Evolutionary conservation across 2,113 vertebrate species (phyloP).

Genomic region (Opisthocomus hoazin): DNA sequence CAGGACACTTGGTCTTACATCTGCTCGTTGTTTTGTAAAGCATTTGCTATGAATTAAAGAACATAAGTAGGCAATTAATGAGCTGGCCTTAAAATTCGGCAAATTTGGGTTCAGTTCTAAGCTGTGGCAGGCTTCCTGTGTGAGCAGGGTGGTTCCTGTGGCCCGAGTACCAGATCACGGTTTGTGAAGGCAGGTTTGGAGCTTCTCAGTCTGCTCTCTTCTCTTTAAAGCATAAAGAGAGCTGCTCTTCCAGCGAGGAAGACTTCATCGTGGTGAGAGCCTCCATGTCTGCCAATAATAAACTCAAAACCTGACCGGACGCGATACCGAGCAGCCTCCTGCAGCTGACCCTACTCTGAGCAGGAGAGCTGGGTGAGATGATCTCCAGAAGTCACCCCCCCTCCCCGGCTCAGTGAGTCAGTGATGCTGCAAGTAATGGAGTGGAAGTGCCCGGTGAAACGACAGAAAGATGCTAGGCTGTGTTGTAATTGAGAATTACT

Average conservation of each 20-base stretch:
- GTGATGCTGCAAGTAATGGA: background rate
- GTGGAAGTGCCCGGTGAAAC: background rate
- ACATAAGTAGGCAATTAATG: background rate
- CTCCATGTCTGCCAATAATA: background rate
- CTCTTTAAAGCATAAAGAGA: background rate
- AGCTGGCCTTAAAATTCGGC: background rate
- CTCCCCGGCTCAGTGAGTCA: background rate
- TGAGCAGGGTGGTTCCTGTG: background rate
- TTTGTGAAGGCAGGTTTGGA: background rate
- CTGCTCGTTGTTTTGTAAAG: background rate
- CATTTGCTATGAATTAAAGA: background rate
- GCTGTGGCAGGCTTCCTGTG: background rate
- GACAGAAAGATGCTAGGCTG: background rate
- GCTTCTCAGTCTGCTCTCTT: background rate
- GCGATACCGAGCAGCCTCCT: background rate
- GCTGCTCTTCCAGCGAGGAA: background rate
- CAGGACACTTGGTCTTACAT: background rate
- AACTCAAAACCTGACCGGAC: background rate
- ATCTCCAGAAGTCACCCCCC: background rate
- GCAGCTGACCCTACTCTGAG: background rate
- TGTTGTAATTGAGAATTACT: background rate
- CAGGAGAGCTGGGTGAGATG: background rate
- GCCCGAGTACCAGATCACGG: background rate
- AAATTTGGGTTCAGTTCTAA: background rate
- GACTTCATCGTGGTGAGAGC: background rate